These are phyloP conservation scores for Trichechus manatus DNA, from an alignment of 2,113 vertebrate genomes.

Conservation along the genomic window DNA sequence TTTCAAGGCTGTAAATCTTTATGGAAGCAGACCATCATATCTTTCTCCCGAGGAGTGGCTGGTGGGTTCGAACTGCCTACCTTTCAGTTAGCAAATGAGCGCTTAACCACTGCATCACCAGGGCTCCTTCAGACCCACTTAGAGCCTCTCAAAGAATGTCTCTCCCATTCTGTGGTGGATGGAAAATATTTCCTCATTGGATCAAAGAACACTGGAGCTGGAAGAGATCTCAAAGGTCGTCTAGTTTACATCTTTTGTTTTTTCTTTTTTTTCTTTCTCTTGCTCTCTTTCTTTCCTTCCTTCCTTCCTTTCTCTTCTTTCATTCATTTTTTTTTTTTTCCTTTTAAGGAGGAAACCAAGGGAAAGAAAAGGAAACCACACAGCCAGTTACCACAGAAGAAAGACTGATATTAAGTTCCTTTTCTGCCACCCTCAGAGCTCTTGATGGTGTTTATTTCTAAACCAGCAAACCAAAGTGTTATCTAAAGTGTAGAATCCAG, in stretches of 20 bases:
- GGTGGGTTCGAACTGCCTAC: too few relatives aligned
- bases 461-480: background rate
- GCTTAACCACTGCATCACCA: too few relatives aligned
- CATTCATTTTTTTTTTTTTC: background rate
- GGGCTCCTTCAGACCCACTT: slow-evolving; percentile 33
- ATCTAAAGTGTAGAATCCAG: background rate
- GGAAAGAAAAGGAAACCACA: background rate
- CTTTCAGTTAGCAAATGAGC: too few relatives aligned
- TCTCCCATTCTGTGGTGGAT: background rate
- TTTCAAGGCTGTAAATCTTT: too few relatives aligned
- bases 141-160: slow-evolving; percentile 35
- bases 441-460: background rate
- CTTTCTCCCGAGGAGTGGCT: too few relatives aligned
- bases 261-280: background rate
- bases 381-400: background rate
- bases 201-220: slow-evolving; percentile 40
- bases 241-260: slow-evolving; percentile 47
- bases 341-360: slow-evolving; percentile 20
- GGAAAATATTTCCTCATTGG: background rate
- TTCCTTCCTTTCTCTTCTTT: background rate
- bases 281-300: background rate
- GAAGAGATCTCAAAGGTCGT: slow-evolving; percentile 20
- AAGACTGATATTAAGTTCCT: background rate
- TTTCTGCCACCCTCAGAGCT: background rate
- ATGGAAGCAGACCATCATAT: too few relatives aligned